phyloP scores from a whole-genome alignment of 1,140 invertebrate species.

The Himalopsyche phryganea region DNA sequence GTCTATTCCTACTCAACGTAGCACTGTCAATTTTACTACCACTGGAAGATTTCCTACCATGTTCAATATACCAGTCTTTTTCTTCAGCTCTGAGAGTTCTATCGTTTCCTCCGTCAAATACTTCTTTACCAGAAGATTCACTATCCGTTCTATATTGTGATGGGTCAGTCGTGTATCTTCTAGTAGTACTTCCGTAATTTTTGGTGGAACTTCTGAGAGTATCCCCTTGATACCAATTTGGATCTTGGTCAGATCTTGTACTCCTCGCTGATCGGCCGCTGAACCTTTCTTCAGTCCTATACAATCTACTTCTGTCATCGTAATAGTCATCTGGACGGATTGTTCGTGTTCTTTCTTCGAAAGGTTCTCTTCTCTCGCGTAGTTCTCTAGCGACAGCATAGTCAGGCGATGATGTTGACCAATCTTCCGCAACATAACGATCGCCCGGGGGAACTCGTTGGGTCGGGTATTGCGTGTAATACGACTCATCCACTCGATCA shows the following conservation, averaged over 20 bases:
- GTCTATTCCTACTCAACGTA: slow-evolving; percentile 19
- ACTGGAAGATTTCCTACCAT: slow-evolving; percentile 41
- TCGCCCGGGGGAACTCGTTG: slow-evolving; percentile 20
- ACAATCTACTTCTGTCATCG: slow-evolving; percentile 29
- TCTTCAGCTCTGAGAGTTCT: slow-evolving; percentile 51
- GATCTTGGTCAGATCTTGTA: slow-evolving; percentile 28
- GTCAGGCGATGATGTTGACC: slow-evolving; percentile 28
- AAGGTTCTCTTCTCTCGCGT: slow-evolving; percentile 27
- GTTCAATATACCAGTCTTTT: slow-evolving; percentile 52
- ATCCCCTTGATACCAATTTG: slow-evolving; percentile 30
- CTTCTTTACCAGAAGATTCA: slow-evolving; percentile 29
- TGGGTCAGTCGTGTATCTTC: slow-evolving; percentile 18
- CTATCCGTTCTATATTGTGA: slow-evolving; percentile 29
- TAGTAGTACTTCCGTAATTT: slow-evolving; percentile 14
- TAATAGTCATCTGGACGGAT: slow-evolving; percentile 33
- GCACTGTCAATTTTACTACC: slow-evolving; percentile 24
- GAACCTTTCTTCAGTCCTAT: slow-evolving; percentile 28
- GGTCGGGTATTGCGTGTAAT: slow-evolving; percentile 26
- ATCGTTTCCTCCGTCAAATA: slow-evolving; percentile 49
- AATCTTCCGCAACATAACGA: slow-evolving; percentile 24
- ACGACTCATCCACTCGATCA: slow-evolving; percentile 28
- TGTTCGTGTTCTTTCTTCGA: slow-evolving; percentile 34
- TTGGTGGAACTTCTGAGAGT: slow-evolving; percentile 23
- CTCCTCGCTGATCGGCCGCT: slow-evolving; percentile 30
- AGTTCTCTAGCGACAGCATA: slow-evolving; percentile 19